Percentiles rank a stretch among this genome's conserved stretches.
Conservation (phyloP, 2,888 invertebrate genomes). For the Odontocerum albicorne region DNA sequence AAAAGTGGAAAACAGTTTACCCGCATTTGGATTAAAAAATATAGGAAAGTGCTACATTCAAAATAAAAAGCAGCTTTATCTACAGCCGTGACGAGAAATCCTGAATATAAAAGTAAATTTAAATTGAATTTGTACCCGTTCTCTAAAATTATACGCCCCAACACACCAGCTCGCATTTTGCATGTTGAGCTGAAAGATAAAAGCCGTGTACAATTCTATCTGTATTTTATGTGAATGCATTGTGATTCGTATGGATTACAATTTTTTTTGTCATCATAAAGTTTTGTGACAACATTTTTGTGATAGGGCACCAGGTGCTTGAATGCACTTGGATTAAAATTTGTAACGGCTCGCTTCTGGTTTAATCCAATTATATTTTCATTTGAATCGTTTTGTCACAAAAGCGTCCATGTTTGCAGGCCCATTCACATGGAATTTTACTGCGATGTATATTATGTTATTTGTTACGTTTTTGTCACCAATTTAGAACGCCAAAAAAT, state of each 20-base stretch:
- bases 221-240: slow-evolving; percentile 31
- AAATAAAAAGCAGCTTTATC: too few relatives aligned
- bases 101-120: slow-evolving; percentile 61
- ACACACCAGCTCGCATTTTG: slow-evolving; percentile 29
- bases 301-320: slow-evolving; percentile 26
- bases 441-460: too few relatives aligned
- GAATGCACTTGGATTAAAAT: slow-evolving; percentile 32
- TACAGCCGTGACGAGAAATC: too few relatives aligned
- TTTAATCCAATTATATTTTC: slow-evolving; percentile 37
- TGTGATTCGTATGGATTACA: slow-evolving; percentile 31
- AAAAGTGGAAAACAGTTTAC: background rate
- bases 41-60: background rate
- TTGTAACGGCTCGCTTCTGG: slow-evolving; percentile 29
- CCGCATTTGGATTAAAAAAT: background rate
- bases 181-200: slow-evolving; percentile 33
- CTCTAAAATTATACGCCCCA: slow-evolving; percentile 34
- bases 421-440: slow-evolving; percentile 25
- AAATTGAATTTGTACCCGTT: slow-evolving; percentile 58
- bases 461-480: slow-evolving; percentile 16
- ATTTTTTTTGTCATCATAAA: slow-evolving; percentile 30
- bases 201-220: slow-evolving; percentile 25
- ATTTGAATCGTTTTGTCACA: slow-evolving; percentile 33
- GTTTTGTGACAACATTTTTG: slow-evolving; percentile 32
- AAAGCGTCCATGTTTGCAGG: slow-evolving; percentile 24
- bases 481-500: slow-evolving; percentile 8